phyloP scores from a whole-genome alignment of 2,888 invertebrate species.

The Acrocyrtus sp. region DNA sequence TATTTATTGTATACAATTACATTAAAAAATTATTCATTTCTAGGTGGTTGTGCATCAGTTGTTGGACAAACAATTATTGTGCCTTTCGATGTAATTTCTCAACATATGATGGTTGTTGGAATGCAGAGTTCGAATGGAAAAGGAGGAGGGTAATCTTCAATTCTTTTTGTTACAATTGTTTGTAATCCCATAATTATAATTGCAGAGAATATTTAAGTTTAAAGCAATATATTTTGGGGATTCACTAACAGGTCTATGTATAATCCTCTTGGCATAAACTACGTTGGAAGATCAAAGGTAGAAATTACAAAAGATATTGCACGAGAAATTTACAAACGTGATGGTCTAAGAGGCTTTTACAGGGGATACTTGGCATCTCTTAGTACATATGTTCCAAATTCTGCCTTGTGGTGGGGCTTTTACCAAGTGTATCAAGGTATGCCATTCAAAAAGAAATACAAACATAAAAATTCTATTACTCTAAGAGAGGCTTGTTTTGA shows the following conservation, averaged over 20 bases:
- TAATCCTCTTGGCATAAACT: slow-evolving; percentile 78
- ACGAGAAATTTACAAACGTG: slow-evolving; percentile 78
- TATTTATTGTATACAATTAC: too few relatives aligned
- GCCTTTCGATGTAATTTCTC: slow-evolving; percentile 96
- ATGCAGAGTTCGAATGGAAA: slow-evolving; percentile 46
- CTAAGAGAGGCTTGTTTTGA: too few relatives aligned
- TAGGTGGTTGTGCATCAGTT: slow-evolving; percentile 85
- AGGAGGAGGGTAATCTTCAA: slow-evolving; percentile 24
- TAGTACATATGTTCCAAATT: slow-evolving; percentile 94
- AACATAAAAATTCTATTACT: slow-evolving; percentile 21
- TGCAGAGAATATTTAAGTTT: neutral
- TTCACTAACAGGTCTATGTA: slow-evolving; percentile 67
- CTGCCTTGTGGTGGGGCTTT: slow-evolving; percentile 97
- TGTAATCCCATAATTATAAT: neutral
- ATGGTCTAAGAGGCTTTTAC: slow-evolving; percentile 91
- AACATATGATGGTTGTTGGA: slow-evolving; percentile 95
- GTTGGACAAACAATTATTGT: slow-evolving; percentile 96
- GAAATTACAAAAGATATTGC: slow-evolving; percentile 81
- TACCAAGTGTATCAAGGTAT: slow-evolving; percentile 94
- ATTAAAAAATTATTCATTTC: too few relatives aligned
- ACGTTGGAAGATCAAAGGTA: slow-evolving; percentile 70
- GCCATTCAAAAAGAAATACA: slow-evolving; percentile 44
- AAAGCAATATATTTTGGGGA: neutral
- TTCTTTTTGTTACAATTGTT: neutral
- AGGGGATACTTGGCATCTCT: slow-evolving; percentile 93